A percentile compares a stretch with the other conserved stretches of the same genome.
Evolutionary conservation across 2,888 invertebrate genomes (phyloP).

Genomic region (Epicampocera succincta): DNA sequence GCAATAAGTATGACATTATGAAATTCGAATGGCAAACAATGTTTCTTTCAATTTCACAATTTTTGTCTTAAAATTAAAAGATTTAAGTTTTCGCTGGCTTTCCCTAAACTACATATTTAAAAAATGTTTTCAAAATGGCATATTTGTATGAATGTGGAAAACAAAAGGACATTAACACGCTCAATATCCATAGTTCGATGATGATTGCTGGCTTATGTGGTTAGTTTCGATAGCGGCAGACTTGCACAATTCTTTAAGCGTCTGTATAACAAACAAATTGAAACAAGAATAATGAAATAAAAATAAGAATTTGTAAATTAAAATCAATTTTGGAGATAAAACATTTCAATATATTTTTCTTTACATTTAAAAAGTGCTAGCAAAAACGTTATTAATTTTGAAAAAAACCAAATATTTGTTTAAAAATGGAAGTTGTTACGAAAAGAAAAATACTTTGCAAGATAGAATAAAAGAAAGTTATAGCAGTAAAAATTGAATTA

Average conservation of each 20-base stretch:
- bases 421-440: slow-evolving; percentile 28
- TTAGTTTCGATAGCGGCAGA: slow-evolving; percentile 73
- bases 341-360: slow-evolving; percentile 52
- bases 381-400: slow-evolving; percentile 60
- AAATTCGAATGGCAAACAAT: slow-evolving; percentile 49
- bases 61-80: slow-evolving; percentile 22
- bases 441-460: slow-evolving; percentile 34
- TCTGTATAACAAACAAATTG: slow-evolving; percentile 78
- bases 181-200: slow-evolving; percentile 74
- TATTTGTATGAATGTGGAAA: slow-evolving; percentile 34
- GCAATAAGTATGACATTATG: slow-evolving; percentile 42
- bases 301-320: slow-evolving; percentile 72
- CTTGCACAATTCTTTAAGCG: slow-evolving; percentile 81
- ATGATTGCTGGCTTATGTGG: slow-evolving; percentile 71
- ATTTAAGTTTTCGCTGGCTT: slow-evolving; percentile 1
- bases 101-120: slow-evolving; percentile 5
- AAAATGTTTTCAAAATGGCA: slow-evolving; percentile 52
- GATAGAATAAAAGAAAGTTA: slow-evolving; percentile 47
- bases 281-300: slow-evolving; percentile 73
- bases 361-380: slow-evolving; percentile 45
- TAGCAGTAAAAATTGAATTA: not conserved
- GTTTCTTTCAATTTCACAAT: slow-evolving; percentile 16
- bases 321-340: slow-evolving; percentile 72
- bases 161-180: slow-evolving; percentile 56
- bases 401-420: slow-evolving; percentile 35